phyloP scores from a whole-genome alignment of 2,113 vertebrate genomes.

The Mustela nigripes region DNA sequence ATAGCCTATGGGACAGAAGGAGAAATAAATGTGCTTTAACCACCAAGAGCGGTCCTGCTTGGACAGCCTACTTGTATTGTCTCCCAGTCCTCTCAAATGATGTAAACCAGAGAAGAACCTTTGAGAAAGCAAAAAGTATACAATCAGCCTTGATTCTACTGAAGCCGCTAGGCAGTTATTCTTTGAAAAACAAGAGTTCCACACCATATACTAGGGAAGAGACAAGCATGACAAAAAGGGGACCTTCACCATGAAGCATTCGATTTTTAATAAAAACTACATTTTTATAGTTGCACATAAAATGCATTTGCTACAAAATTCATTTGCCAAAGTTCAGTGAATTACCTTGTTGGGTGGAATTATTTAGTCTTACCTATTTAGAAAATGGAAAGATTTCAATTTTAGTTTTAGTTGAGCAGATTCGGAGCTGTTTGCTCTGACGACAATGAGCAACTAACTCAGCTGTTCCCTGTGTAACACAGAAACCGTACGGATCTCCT shows the following conservation, averaged over 20 bases:
- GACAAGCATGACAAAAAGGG: neutral
- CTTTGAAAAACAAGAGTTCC: neutral
- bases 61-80: neutral
- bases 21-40: neutral
- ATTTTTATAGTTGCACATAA: slow-evolving; percentile 29
- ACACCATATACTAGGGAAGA: neutral
- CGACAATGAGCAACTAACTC: slow-evolving; percentile 25
- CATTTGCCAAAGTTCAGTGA: slow-evolving; percentile 35
- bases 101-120: neutral
- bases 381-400: slow-evolving; percentile 14
- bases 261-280: slow-evolving; percentile 60
- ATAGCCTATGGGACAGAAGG: neutral
- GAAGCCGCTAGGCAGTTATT: slow-evolving; percentile 1
- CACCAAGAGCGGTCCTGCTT: neutral
- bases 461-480: slow-evolving; percentile 13
- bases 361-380: slow-evolving; percentile 47
- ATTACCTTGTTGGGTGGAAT: slow-evolving; percentile 29
- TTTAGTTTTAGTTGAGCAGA: slow-evolving; percentile 10
- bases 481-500: neutral
- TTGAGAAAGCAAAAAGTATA: neutral
- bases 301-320: slow-evolving; percentile 39
- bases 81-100: neutral
- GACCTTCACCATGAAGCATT: slow-evolving; percentile 33
- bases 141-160: neutral
- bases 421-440: slow-evolving; percentile 30